Evolutionary conservation across 2,797 vertebrate species (phyloP), one percentile per base, ranked within the genome.

Genomic region (Ptychadena robeensis): DNA sequence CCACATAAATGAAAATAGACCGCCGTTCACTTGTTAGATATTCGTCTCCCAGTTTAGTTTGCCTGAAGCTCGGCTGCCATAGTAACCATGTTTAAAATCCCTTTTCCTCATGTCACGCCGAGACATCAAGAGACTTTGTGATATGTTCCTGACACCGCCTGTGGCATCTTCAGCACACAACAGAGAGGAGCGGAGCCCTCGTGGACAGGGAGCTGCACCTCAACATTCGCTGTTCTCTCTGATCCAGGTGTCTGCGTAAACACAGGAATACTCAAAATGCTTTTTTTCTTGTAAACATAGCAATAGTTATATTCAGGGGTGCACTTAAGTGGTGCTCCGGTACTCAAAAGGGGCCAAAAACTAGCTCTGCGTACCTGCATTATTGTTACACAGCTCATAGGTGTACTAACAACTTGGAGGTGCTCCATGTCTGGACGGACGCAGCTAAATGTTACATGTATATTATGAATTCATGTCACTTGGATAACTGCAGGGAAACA

Each of bases 41-140:
- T 63, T 80, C 72, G 22, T 32, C 53, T 72, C 28, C 40, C 25
- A 38, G 40, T 72, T 73, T 61, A 66, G 63, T 65, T 69, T 48
- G 73, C 81, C 81, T 70, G 53, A 30, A 71, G 81, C 73, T 82
- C 66, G 25, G 81, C 73, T 82, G 81, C 73, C 81, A 82, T 82
- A 82, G 81, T 69, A 82, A 82, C 81, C 27, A 66, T 34, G 66
- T 71, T 64, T 70, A 61, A 44, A 66, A 25, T 12, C 32, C 22
- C 22, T 40, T 67, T 65, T 66, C 68, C 27, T 69, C 31, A 32
- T 70, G 66, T 44, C 32, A 79, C 48, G 27, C 70, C 28, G 63
- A 68, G 25, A 73, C 48, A 75, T 59, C 10, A 75, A 76, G 72
- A 67, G 65, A 69, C 65, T 31, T n/a, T 38, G 80, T 34, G 35